Evolutionary conservation across 1,140 invertebrate species (phyloP).

Genomic region (Portunus trituberculatus): DNA sequence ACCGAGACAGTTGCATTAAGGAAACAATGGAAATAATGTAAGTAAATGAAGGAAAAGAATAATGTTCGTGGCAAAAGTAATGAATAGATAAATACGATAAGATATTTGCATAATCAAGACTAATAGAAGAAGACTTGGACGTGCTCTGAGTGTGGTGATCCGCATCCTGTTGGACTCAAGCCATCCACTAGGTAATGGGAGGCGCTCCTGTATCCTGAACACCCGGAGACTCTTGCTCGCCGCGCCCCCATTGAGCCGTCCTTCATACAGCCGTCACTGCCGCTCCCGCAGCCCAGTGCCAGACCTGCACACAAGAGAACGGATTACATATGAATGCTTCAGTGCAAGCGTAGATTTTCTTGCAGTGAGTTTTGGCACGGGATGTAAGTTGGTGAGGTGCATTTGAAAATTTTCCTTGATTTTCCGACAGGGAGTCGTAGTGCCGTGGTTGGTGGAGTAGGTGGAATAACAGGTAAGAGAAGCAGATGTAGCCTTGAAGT

Average conservation of each 20-base stretch:
- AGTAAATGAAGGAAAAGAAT: background rate
- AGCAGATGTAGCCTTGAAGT: background rate
- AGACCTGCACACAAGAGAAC: background rate
- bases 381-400: background rate
- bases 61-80: conserved; percentile 33
- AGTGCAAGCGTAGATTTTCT: background rate
- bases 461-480: background rate
- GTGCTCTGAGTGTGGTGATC: conserved; percentile 1
- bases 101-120: conserved; percentile 67
- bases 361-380: background rate
- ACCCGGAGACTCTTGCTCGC: background rate
- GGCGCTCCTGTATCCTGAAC: background rate
- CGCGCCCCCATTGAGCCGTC: background rate
- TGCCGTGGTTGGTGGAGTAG: background rate
- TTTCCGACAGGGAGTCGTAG: background rate
- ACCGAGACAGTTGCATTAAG: background rate
- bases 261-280: background rate
- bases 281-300: background rate
- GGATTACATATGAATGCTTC: background rate
- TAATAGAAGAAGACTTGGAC: conserved; percentile 52
- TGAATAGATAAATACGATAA: conserved; percentile 58
- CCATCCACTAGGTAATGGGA: conserved; percentile 22
- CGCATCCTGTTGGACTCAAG: conserved; percentile 45
- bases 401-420: background rate
- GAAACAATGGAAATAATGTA: conserved; percentile 28